A percentile compares a stretch with the other conserved stretches of the same genome.
Conservation (phyloP, 2,888 invertebrate species). For the Sturmia bella region DNA sequence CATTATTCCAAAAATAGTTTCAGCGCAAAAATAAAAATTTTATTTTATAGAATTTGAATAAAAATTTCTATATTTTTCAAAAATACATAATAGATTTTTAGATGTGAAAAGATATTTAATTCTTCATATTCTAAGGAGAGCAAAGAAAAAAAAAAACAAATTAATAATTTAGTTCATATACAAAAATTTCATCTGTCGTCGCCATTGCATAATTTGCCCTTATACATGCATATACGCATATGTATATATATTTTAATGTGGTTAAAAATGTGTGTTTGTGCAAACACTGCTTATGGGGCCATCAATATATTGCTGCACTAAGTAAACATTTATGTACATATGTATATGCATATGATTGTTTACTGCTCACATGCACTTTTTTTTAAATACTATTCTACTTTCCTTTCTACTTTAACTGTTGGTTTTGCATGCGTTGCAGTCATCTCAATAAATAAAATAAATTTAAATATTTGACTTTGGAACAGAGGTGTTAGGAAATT, state of each 20-base stretch:
- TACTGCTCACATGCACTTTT: no score
- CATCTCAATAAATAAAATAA: slow-evolving; percentile 21
- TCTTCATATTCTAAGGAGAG: not conserved
- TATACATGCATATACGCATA: not conserved
- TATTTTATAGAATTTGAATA: slow-evolving; percentile 57
- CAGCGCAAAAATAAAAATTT: slow-evolving; percentile 69
- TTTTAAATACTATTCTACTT: no score
- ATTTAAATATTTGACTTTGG: slow-evolving; percentile 28
- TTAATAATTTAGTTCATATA: no score
- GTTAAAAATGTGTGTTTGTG: no score
- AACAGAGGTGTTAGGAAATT: no score
- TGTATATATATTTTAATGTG: no score
- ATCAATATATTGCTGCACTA: no score
- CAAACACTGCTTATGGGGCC: no score
- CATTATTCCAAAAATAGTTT: slow-evolving; percentile 73
- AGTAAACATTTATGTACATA: no score
- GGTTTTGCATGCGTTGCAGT: slow-evolving; percentile 42
- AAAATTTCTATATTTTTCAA: slow-evolving; percentile 55
- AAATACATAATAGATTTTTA: no score
- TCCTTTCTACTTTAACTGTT: no score
- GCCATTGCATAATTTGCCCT: slow-evolving; percentile 11
- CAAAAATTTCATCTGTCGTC: not conserved
- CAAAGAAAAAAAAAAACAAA: not conserved
- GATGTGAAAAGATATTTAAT: slow-evolving; percentile 18
- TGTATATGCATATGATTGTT: no score